Percentiles rank a stretch among this genome's conserved stretches.
Conservation (phyloP, 1,140 invertebrate species). For the Geopemphigus sp. region DNA sequence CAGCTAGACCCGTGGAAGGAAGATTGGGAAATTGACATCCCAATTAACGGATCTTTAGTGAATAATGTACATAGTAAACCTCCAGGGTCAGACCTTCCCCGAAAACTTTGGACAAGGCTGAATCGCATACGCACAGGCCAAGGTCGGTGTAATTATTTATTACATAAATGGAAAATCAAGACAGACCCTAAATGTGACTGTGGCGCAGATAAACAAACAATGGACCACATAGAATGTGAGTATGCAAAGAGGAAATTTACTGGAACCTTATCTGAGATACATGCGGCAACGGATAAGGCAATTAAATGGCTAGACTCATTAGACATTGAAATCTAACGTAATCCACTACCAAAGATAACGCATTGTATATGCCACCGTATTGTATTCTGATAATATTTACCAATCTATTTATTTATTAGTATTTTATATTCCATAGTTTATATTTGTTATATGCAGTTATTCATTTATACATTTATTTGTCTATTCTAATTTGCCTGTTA, state of each 20-base stretch:
- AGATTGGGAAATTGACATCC: background rate
- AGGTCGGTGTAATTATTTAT: constrained; percentile 9
- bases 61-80: background rate
- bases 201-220: background rate
- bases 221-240: background rate
- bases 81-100: background rate
- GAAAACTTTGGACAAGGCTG: background rate
- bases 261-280: background rate
- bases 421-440: background rate
- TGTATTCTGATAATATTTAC: background rate
- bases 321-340: background rate
- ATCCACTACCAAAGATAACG: background rate
- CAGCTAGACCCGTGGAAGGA: background rate
- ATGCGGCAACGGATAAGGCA: background rate
- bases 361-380: background rate
- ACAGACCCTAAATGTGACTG: background rate
- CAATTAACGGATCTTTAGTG: background rate
- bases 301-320: background rate
- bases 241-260: background rate
- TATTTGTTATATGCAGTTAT: background rate
- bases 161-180: constrained; percentile 1
- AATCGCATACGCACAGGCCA: background rate
- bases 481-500: background rate
- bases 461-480: background rate
- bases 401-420: background rate